Conservation (phyloP, 2,113 vertebrate species). For the Pongo pygmaeus region DNA sequence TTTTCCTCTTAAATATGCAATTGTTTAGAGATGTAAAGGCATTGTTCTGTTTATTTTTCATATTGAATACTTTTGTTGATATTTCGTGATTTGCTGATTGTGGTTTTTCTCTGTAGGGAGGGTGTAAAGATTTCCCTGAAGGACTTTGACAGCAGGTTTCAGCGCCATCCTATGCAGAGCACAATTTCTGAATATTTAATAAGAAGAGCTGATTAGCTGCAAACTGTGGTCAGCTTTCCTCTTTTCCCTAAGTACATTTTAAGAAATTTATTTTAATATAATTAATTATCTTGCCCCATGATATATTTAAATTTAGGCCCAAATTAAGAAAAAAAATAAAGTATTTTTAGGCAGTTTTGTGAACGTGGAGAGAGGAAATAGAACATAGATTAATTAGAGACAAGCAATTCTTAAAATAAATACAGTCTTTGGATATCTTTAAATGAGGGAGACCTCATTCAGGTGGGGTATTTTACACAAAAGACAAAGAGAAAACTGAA, state of each 20-base stretch:
- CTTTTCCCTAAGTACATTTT: background rate
- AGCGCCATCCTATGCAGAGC: background rate
- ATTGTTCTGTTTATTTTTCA: background rate
- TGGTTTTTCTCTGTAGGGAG: background rate
- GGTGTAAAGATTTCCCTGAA: background rate
- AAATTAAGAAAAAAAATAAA: background rate
- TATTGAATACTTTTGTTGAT: background rate
- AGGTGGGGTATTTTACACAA: background rate
- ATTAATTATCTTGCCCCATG: background rate
- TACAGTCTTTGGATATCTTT: background rate
- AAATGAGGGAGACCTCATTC: background rate
- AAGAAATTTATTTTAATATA: background rate
- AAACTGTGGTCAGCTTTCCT: background rate
- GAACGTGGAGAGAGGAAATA: background rate
- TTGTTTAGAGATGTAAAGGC: background rate
- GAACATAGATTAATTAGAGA: background rate
- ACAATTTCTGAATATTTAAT: conserved; percentile 40
- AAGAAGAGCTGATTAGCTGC: background rate
- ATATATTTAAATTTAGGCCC: background rate
- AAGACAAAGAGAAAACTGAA: background rate
- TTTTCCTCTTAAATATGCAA: background rate
- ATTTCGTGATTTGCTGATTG: background rate
- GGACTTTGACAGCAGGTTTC: background rate
- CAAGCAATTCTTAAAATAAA: background rate
- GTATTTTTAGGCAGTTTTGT: background rate